A percentile compares a stretch with the other conserved stretches of the same genome.
Conservation (phyloP, 2,888 invertebrate species). For the Drosophila anomalata region DNA sequence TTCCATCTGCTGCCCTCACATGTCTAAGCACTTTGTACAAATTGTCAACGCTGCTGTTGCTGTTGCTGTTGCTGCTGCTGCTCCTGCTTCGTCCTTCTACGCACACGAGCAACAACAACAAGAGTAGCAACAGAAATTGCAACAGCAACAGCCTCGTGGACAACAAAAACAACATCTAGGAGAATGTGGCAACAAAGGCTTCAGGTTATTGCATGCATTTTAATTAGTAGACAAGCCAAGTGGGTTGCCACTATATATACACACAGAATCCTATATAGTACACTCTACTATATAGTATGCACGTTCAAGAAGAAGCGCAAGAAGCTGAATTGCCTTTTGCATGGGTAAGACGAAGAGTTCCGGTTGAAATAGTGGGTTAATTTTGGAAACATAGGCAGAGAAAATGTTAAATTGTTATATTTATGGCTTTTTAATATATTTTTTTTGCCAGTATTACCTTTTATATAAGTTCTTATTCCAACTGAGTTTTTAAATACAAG, state of each 20-base stretch:
- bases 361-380: neutral
- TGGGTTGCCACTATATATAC: conserved; percentile 65
- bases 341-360: conserved; percentile 29
- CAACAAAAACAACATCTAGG: conserved; percentile 54
- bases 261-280: conserved; percentile 11
- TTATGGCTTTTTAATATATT: too few species aligned
- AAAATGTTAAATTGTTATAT: too few species aligned
- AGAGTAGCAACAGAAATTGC: conserved; percentile 55
- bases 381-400: neutral
- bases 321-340: conserved; percentile 29
- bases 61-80: conserved; percentile 23
- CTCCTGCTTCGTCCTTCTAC: conserved; percentile 67
- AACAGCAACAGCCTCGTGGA: conserved; percentile 57
- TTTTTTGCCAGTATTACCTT: too few species aligned
- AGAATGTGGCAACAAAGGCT: conserved; percentile 77
- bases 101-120: conserved; percentile 53
- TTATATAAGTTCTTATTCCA: too few species aligned
- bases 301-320: conserved; percentile 17
- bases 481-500: too few species aligned
- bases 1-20: conserved; percentile 16
- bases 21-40: conserved; percentile 74
- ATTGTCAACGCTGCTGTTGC: conserved; percentile 64
- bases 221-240: conserved; percentile 79
- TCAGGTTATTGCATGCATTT: conserved; percentile 78
- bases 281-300: neutral